A percentile compares a stretch with the other conserved stretches of the same genome.
These are phyloP conservation scores for Agrochola lychnidis DNA, from an alignment of 2,888 invertebrate genomes.

Conservation along the genomic window DNA sequence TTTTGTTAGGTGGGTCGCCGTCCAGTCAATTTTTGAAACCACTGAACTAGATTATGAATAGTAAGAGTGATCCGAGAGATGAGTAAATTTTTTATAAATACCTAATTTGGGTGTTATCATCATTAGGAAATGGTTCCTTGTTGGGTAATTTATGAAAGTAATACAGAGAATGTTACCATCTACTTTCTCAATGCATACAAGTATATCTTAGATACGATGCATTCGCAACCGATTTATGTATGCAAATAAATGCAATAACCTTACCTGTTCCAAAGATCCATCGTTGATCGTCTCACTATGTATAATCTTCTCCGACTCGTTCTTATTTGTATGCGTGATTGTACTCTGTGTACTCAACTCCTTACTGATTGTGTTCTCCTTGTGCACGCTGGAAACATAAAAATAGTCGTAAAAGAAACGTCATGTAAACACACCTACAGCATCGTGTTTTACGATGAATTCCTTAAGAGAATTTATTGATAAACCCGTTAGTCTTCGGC, in stretches of 20 bases:
- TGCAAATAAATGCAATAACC: constrained; percentile 34
- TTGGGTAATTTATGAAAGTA: constrained; percentile 15
- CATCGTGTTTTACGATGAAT: constrained; percentile 43
- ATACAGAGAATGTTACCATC: background rate
- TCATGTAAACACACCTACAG: constrained; percentile 29
- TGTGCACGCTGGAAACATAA: constrained; percentile 82
- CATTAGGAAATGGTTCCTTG: background rate
- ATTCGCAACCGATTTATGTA: constrained; percentile 9
- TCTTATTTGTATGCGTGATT: constrained; percentile 85
- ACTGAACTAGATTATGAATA: too few relatives aligned
- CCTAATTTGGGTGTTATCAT: background rate
- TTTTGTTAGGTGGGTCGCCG: too few relatives aligned
- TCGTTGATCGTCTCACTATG: constrained; percentile 82
- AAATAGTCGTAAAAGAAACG: constrained; percentile 36
- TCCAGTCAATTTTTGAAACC: too few relatives aligned
- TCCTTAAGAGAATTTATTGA: constrained; percentile 46
- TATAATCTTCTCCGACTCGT: constrained; percentile 82
- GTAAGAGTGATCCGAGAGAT: background rate
- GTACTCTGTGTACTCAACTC: constrained; percentile 83
- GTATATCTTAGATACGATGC: constrained; percentile 24
- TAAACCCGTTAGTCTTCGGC: constrained; percentile 38
- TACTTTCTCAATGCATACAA: constrained; percentile 18
- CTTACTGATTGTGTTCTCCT: constrained; percentile 84
- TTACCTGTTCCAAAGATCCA: constrained; percentile 82
- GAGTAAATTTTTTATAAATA: background rate